Conservation (phyloP, 2,888 invertebrate genomes). For the Thera obeliscata region DNA sequence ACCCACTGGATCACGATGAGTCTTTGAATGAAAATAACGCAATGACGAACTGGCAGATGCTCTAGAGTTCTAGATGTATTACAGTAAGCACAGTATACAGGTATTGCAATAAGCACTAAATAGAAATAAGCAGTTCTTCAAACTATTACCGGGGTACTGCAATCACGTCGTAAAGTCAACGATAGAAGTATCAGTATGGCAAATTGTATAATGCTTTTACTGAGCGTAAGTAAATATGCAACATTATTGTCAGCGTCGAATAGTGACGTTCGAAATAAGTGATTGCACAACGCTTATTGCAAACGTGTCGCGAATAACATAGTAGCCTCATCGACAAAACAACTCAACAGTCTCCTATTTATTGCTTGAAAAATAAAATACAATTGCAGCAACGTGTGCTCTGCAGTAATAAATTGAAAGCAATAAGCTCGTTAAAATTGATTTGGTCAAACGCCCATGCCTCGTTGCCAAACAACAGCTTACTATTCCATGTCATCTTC, state of each 20-base stretch:
- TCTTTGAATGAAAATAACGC: constrained; percentile 21
- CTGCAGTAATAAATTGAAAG: constrained; percentile 18
- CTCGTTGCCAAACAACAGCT: constrained; percentile 2
- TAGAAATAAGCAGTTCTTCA: background rate
- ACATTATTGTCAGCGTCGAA: too few relatives aligned
- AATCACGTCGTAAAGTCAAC: background rate
- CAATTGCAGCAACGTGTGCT: constrained; percentile 4
- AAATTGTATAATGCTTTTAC: too few relatives aligned
- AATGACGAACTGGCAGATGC: constrained; percentile 16
- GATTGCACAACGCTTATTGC: too few relatives aligned
- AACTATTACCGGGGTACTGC: background rate
- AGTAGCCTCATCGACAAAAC: too few relatives aligned
- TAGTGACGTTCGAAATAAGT: too few relatives aligned
- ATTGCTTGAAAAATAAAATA: too few relatives aligned
- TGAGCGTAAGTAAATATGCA: too few relatives aligned
- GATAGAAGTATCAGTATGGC: too few relatives aligned
- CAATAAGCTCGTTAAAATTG: constrained; percentile 16
- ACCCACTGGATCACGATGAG: constrained; percentile 22
- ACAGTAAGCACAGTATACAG: background rate
- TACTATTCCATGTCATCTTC: constrained; percentile 1
- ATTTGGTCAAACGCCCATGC: background rate
- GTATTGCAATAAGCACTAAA: background rate
- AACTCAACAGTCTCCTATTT: too few relatives aligned
- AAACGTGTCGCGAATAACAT: too few relatives aligned
- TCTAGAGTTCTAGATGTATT: background rate